Conservation (phyloP, 2,113 vertebrate genomes). For the Xiphophorus maculatus region DNA sequence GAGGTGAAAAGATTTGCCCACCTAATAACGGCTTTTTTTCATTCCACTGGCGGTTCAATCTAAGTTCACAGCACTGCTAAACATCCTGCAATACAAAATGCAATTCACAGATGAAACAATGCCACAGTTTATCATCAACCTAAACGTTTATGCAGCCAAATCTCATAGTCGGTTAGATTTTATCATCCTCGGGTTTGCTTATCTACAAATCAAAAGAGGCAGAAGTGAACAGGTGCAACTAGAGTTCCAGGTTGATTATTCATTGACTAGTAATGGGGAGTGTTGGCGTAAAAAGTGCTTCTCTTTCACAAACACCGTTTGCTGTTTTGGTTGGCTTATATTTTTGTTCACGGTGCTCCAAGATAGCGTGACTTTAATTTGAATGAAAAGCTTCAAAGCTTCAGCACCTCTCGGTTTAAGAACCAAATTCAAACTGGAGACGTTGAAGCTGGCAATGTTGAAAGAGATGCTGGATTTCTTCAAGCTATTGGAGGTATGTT, state of each 20-base stretch:
- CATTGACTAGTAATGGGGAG: not conserved
- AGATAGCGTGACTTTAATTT: too few relatives aligned
- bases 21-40: not conserved
- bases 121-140: slow-evolving; percentile 2
- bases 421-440: too few relatives aligned
- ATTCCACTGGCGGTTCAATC: slow-evolving; percentile 34
- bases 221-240: not conserved
- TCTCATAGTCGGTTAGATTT: not conserved
- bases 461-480: too few relatives aligned
- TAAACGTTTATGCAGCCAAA: slow-evolving; percentile 3
- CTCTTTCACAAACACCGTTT: too few relatives aligned
- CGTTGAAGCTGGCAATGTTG: too few relatives aligned
- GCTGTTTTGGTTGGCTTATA: too few relatives aligned
- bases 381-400: too few relatives aligned
- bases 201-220: not conserved
- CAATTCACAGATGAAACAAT: slow-evolving; percentile 27
- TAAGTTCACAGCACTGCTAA: slow-evolving; percentile 31
- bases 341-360: too few relatives aligned
- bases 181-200: not conserved
- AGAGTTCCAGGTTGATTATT: not conserved
- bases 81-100: slow-evolving; percentile 27
- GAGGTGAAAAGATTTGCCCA: not conserved
- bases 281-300: too few relatives aligned
- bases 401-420: too few relatives aligned
- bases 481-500: too few relatives aligned